phyloP scores from a whole-genome alignment of 2,888 invertebrate species.

The Pammene fasciana region DNA sequence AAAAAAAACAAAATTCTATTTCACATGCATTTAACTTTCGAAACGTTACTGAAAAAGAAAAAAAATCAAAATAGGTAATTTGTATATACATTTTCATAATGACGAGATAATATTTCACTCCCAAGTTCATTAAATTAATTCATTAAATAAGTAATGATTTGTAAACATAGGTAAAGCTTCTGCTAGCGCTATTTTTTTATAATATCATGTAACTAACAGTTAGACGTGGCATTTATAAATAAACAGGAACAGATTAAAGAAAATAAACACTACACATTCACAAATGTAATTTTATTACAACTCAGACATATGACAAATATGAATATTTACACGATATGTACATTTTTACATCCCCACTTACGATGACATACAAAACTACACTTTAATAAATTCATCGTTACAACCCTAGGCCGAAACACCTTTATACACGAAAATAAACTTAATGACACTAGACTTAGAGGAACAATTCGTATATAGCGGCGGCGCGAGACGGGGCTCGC shows the following conservation, averaged over 20 bases:
- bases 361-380: slow-evolving; percentile 72
- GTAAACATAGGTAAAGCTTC: too few species aligned
- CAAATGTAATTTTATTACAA: slow-evolving; percentile 74
- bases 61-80: too few species aligned
- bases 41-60: too few species aligned
- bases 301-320: slow-evolving; percentile 71
- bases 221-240: too few species aligned
- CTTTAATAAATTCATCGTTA: slow-evolving; percentile 79
- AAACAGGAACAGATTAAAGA: neutral
- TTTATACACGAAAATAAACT: slow-evolving; percentile 41
- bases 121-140: too few species aligned
- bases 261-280: slow-evolving; percentile 50
- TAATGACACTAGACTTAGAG: slow-evolving; percentile 28
- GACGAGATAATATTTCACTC: too few species aligned
- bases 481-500: slow-evolving; percentile 67
- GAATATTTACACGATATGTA: slow-evolving; percentile 82
- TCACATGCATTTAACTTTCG: too few species aligned
- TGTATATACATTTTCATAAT: too few species aligned
- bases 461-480: slow-evolving; percentile 44
- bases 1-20: too few species aligned
- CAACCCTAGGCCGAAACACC: slow-evolving; percentile 69
- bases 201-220: too few species aligned
- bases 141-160: too few species aligned
- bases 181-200: too few species aligned
- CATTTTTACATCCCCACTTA: slow-evolving; percentile 72